phyloP scores from a whole-genome alignment of 1,140 invertebrate species.

The Zelostemma sp. region DNA sequence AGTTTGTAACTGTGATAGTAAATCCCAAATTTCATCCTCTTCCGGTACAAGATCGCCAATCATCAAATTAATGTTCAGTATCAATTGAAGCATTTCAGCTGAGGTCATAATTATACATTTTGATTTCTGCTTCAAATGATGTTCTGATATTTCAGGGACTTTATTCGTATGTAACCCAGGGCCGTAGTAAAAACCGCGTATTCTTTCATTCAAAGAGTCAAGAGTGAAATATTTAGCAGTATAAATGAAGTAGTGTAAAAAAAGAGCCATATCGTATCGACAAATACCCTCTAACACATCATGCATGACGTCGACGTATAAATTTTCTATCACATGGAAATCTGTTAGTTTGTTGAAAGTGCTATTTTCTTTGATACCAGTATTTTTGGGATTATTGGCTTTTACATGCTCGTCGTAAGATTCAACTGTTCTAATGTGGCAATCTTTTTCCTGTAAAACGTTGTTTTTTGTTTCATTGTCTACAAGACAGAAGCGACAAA shows the following conservation, averaged over 20 bases:
- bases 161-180: neutral
- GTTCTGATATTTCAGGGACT: neutral
- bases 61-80: slow-evolving; percentile 5
- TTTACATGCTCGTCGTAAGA: neutral
- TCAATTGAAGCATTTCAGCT: slow-evolving; percentile 11
- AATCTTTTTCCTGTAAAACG: neutral
- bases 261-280: slow-evolving; percentile 14
- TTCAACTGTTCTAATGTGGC: neutral
- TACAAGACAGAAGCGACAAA: slow-evolving; percentile 47
- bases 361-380: neutral
- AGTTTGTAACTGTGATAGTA: neutral
- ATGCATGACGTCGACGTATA: slow-evolving; percentile 11
- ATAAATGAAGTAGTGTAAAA: slow-evolving; percentile 7
- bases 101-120: slow-evolving; percentile 9
- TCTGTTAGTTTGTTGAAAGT: neutral
- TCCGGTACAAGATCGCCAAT: slow-evolving; percentile 1
- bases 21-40: slow-evolving; percentile 1
- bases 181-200: slow-evolving; percentile 5
- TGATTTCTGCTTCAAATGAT: too few species aligned
- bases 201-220: slow-evolving; percentile 4
- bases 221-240: slow-evolving; percentile 9
- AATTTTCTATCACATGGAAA: neutral
- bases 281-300: slow-evolving; percentile 13
- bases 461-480: neutral
- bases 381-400: too few species aligned